Evolutionary conservation across 92 coral and sea anemone genomes (phyloP), one percentile per base, ranked within the genome.

Genomic region (Bergia puertoricense): DNA sequence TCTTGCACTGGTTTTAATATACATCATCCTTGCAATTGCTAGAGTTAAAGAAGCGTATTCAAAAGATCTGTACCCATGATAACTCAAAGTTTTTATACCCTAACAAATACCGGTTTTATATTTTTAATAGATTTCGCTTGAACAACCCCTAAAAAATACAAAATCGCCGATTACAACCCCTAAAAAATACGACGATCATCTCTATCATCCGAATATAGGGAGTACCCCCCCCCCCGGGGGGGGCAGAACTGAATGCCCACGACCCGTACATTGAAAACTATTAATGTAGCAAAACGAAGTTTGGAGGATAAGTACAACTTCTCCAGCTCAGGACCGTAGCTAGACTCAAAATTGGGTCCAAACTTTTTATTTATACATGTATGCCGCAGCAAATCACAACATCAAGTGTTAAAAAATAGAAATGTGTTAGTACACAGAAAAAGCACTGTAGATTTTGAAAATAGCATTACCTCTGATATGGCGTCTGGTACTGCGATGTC

Each of bases 391-490:
- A 46, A 46, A 46, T 46, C 51, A 46, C 51, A 46, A 46, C 51
- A 46, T 46, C 51, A 46, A 46, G 51, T 46, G 57, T 8, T 51
- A 51, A 51, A 51, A 51, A 51, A 51, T 13, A 51, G 57, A 51
- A 51, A 51, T 11, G 57, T 51, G 57, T 51, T 51, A 51, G 57
- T 51, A 51, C 57, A 51, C 15, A 51, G 57, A 51, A 51, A 51
- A 51, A 51, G 57, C 57, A 51, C 57, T 8, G 57, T 51, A 51
- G 57, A 51, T 51, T 51, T 51, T 9, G 50, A 74, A 38, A 42
- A 74, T 23, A 74, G 40, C 77, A 16, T 38, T 86, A 77, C 85
- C 89, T 77, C 89, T 22, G 76, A 77, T 50, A 71, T 46, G n/a
- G 84, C 84, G 30, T 7, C 74, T 86, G 40, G 84, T 66, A 86